These are phyloP conservation scores for Xyliphius kryptos DNA, from an alignment of 2,113 vertebrate species.

Conservation along the genomic window DNA sequence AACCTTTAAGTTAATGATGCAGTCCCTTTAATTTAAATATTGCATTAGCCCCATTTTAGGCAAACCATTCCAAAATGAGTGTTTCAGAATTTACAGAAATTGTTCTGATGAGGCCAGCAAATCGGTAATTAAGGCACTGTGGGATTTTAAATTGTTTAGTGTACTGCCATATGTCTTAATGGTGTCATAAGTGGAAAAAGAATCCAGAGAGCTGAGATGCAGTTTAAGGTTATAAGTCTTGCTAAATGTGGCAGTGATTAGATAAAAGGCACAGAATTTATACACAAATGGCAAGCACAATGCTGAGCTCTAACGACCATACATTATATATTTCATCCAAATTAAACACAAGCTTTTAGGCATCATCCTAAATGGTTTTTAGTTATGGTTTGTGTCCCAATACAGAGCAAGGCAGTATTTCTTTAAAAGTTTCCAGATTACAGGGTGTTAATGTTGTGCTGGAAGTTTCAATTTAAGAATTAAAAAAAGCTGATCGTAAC, in stretches of 20 bases:
- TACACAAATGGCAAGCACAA: background rate
- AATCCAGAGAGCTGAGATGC: background rate
- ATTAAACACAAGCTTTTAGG: background rate
- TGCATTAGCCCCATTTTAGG: no score
- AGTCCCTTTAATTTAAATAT: no score
- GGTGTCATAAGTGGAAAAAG: background rate
- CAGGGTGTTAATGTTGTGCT: background rate
- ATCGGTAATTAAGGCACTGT: background rate
- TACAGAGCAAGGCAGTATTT: background rate
- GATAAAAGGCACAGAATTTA: constrained; percentile 4
- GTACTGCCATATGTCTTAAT: background rate
- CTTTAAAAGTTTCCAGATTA: background rate
- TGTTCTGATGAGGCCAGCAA: background rate
- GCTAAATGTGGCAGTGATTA: background rate
- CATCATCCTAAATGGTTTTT: background rate
- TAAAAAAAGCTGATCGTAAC: no score
- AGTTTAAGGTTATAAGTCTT: constrained; percentile 3
- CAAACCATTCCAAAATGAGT: no score
- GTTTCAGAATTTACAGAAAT: no score
- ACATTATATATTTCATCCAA: background rate
- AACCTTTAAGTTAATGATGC: no score
- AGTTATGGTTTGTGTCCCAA: background rate
- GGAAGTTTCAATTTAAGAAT: background rate
- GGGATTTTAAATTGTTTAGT: background rate
- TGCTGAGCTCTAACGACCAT: background rate